Conservation (phyloP, 2,888 invertebrate species). For the Protodeltote pygarga region DNA sequence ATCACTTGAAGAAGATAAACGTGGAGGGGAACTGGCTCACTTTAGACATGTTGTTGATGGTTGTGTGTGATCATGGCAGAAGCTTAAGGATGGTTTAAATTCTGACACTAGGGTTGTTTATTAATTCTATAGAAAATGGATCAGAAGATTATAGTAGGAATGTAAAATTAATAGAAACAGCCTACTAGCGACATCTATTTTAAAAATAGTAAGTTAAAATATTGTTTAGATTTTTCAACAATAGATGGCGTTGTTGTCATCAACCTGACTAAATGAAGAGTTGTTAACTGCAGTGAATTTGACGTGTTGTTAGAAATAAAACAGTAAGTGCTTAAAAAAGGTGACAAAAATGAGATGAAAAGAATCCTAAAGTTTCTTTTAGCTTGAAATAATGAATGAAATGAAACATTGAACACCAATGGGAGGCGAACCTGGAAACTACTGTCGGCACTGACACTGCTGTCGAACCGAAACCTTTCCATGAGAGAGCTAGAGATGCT, state of each 20-base stretch:
- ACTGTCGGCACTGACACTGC: slow-evolving; percentile 91
- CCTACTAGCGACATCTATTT: slow-evolving; percentile 54
- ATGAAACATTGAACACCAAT: slow-evolving; percentile 75
- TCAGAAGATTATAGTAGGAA: background rate
- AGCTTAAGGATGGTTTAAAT: no score
- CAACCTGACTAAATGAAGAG: background rate
- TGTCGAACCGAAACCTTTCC: slow-evolving; percentile 93
- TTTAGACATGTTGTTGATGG: no score
- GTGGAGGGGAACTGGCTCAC: no score
- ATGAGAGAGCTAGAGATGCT: slow-evolving; percentile 93
- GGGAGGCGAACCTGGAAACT: slow-evolving; percentile 90
- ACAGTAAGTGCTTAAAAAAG: slow-evolving; percentile 43
- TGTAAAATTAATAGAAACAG: slow-evolving; percentile 3
- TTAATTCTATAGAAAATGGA: no score
- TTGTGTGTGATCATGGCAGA: no score
- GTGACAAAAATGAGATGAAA: slow-evolving; percentile 42
- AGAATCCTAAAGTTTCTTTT: slow-evolving; percentile 20
- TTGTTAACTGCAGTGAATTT: slow-evolving; percentile 8
- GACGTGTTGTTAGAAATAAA: slow-evolving; percentile 20
- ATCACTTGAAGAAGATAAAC: no score
- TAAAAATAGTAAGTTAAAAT: background rate
- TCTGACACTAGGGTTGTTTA: no score
- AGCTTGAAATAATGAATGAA: slow-evolving; percentile 51
- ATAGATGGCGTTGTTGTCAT: slow-evolving; percentile 58
- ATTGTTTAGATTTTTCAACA: background rate